Evolutionary conservation across 2,888 invertebrate genomes (phyloP).

Genomic region (Leptogaster cylindrica): DNA sequence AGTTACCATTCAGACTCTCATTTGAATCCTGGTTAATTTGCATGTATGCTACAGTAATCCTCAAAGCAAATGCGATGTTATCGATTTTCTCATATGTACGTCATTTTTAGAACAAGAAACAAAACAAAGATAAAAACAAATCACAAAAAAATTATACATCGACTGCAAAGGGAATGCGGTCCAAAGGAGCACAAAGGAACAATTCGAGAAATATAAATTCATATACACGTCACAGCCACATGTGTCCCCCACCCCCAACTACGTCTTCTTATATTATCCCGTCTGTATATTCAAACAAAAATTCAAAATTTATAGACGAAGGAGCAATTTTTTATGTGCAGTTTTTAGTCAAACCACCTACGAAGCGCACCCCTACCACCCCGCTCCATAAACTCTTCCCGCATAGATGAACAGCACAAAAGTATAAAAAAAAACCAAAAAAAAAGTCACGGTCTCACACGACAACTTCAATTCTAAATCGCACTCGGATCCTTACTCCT

Average conservation of each 20-base stretch:
- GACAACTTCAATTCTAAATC: conserved; percentile 40
- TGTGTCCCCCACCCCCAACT: conserved; percentile 37
- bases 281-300: conserved; percentile 46
- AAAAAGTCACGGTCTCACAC: conserved; percentile 30
- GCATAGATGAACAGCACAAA: conserved; percentile 41
- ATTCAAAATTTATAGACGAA: conserved; percentile 47
- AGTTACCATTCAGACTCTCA: no score
- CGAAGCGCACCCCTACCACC: background rate
- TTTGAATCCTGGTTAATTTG: conserved; percentile 21
- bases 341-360: conserved; percentile 28
- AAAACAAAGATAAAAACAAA: background rate
- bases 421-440: no score
- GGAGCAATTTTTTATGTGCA: conserved; percentile 46
- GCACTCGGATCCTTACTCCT: conserved; percentile 1
- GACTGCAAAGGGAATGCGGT: background rate
- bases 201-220: conserved; percentile 45
- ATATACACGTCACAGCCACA: conserved; percentile 48
- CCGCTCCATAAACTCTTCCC: background rate
- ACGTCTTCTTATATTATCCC: conserved; percentile 46
- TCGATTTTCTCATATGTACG: conserved; percentile 42
- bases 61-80: conserved; percentile 45
- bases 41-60: conserved; percentile 42
- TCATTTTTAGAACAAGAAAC: conserved; percentile 12
- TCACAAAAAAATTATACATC: conserved; percentile 11
- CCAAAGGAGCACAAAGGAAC: conserved; percentile 40